phyloP scores from a whole-genome alignment of 1,140 invertebrate genomes.

The Pemphigus obesinymphae region DNA sequence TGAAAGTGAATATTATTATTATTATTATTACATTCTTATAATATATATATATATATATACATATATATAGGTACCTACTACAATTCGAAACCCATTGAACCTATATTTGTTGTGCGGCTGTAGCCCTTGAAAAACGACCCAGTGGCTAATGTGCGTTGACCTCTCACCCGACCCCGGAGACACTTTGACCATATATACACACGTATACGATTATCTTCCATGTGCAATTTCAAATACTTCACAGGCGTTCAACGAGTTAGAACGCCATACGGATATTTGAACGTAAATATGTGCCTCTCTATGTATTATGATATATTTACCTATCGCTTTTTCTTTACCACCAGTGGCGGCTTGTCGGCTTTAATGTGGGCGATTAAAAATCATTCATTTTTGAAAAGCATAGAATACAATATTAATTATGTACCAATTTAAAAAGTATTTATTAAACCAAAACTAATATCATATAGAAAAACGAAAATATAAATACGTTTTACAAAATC shows the following conservation, averaged over 20 bases:
- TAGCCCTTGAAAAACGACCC: constrained; percentile 21
- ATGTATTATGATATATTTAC: no score
- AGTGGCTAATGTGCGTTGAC: neutral
- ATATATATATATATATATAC: no score
- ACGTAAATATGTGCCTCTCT: no score
- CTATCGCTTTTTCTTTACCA: neutral
- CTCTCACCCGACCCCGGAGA: neutral
- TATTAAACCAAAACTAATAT: no score
- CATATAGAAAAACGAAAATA: no score
- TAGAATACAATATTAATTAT: no score
- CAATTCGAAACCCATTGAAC: constrained; percentile 1
- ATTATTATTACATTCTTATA: neutral
- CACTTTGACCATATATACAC: neutral
- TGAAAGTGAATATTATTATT: constrained; percentile 27
- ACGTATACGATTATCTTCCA: neutral
- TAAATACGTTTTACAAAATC: no score
- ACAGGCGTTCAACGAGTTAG: neutral
- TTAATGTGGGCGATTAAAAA: no score
- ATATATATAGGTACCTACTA: neutral
- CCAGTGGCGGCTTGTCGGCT: no score
- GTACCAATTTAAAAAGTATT: no score
- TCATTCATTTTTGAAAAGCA: no score
- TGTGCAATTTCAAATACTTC: neutral
- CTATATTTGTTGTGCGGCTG: neutral
- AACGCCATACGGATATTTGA: no score